Evolutionary conservation across 2,113 vertebrate species (phyloP).

Genomic region (Corythornis vintsioides): DNA sequence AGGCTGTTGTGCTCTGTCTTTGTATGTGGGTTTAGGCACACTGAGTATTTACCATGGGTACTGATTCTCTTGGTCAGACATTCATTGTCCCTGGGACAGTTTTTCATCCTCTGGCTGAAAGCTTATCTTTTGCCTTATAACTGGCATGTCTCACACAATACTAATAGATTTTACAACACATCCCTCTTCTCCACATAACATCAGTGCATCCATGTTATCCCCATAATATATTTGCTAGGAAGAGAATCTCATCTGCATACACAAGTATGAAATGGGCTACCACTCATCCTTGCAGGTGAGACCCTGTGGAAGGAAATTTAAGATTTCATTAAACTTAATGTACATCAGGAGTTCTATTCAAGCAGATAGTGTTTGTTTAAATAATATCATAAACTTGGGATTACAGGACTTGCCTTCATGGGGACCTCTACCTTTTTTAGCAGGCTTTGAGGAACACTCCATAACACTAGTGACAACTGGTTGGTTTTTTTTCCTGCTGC

Average conservation of each 20-base stretch:
- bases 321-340: neutral
- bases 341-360: neutral
- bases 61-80: neutral
- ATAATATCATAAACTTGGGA: neutral
- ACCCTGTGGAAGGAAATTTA: neutral
- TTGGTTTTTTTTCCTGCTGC: slow-evolving; percentile 41
- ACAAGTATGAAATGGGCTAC: neutral
- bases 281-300: neutral
- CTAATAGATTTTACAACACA: neutral
- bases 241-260: neutral
- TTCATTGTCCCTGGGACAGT: neutral
- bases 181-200: accelerated
- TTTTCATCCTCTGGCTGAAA: neutral
- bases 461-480: slow-evolving; percentile 3
- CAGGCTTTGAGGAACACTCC: neutral
- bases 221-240: neutral
- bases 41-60: neutral
- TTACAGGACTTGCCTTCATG: neutral
- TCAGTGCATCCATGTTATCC: neutral
- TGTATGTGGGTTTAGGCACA: neutral
- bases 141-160: neutral
- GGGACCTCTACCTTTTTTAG: neutral
- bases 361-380: neutral
- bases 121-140: neutral
- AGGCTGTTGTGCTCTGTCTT: neutral